A percentile compares a stretch with the other conserved stretches of the same genome.
phyloP scores from a whole-genome alignment of 2,113 vertebrate species.

The Oryzias curvinotus region DNA sequence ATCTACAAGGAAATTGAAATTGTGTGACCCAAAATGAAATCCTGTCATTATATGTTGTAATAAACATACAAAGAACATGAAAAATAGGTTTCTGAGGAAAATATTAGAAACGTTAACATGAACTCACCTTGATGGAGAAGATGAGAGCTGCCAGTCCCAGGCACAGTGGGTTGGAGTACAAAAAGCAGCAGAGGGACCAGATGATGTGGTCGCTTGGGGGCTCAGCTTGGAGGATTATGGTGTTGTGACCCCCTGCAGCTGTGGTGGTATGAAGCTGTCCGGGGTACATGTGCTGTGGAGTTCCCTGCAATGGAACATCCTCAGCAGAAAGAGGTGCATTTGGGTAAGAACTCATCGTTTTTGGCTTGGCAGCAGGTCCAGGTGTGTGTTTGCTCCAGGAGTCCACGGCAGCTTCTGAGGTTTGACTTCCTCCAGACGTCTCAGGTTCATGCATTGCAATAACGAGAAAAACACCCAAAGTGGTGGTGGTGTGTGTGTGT shows the following conservation, averaged over 20 bases:
- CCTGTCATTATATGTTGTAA: too few relatives aligned
- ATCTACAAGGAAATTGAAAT: too few relatives aligned
- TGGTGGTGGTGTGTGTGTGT: too few relatives aligned
- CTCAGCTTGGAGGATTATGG: not conserved
- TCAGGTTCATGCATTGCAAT: too few relatives aligned
- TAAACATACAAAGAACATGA: too few relatives aligned
- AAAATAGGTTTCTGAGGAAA: too few relatives aligned
- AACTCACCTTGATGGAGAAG: conserved; percentile 64
- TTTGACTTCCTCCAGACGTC: too few relatives aligned
- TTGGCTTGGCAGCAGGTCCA: not conserved
- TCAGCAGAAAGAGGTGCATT: not conserved
- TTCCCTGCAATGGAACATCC: not conserved
- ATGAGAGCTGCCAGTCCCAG: conserved; percentile 56
- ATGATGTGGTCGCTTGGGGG: conserved; percentile 52
- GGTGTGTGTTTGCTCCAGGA: too few relatives aligned
- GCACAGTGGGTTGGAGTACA: conserved; percentile 41
- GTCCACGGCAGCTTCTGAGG: not conserved
- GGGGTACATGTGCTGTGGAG: fast-evolving
- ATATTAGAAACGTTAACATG: not conserved
- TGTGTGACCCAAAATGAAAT: too few relatives aligned
- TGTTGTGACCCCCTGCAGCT: conserved; percentile 6
- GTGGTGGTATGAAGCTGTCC: not conserved
- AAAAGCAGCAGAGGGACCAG: conserved; percentile 49
- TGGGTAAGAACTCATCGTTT: not conserved
- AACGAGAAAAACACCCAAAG: too few relatives aligned